Conservation (phyloP, 2,797 vertebrate genomes). For the Falco rusticolus region DNA sequence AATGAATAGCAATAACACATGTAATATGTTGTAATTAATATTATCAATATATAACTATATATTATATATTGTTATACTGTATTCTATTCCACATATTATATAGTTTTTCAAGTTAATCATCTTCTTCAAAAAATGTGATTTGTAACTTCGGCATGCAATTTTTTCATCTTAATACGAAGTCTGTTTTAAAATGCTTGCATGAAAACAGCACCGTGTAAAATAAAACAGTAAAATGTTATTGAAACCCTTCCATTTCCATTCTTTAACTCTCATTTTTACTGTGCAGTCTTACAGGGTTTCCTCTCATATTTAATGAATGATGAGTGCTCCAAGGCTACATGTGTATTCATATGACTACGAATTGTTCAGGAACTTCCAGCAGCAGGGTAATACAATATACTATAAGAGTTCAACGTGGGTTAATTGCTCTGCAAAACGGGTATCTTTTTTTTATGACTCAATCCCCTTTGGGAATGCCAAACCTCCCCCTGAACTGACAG, state of each 20-base stretch:
- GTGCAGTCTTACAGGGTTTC: background rate
- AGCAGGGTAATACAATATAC: conserved; percentile 55
- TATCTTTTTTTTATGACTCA: conserved; percentile 40
- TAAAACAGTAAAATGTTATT: background rate
- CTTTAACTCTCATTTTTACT: background rate
- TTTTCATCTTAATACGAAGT: background rate
- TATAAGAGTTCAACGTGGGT: conserved; percentile 25
- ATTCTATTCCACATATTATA: background rate
- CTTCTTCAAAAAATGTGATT: background rate
- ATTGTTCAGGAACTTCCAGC: conserved; percentile 56
- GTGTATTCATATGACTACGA: background rate
- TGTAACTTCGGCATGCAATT: background rate
- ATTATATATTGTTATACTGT: background rate
- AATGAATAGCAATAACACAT: background rate
- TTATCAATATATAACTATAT: background rate
- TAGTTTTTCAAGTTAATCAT: background rate
- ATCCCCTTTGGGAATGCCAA: conserved; percentile 42
- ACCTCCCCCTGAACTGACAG: background rate
- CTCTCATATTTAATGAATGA: background rate
- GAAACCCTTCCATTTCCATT: background rate
- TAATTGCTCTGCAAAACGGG: conserved; percentile 55
- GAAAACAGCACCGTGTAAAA: background rate
- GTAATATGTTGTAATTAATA: background rate
- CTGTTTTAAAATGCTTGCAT: background rate
- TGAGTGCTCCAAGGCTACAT: background rate